Percentiles rank a stretch among this genome's conserved stretches.
Conservation (phyloP, 2,113 vertebrate species). For the Lasiurus cinereus region DNA sequence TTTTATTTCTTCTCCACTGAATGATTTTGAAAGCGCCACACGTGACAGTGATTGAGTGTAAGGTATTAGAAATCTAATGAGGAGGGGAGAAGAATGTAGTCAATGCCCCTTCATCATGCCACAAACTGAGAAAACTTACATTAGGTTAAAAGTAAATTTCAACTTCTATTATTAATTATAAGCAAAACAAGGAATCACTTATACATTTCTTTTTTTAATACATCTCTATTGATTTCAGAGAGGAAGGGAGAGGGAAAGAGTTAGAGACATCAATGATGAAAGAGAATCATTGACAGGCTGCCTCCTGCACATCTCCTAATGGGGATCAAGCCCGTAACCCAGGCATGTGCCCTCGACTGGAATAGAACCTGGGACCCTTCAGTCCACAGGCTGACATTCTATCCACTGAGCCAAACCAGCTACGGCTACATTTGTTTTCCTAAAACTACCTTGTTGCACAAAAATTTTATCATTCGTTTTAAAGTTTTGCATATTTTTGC, state of each 20-base stretch:
- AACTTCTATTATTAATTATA: constrained; percentile 4
- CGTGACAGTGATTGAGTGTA: not conserved
- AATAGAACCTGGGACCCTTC: too few relatives aligned
- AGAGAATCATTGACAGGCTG: too few relatives aligned
- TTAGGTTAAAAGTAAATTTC: not conserved
- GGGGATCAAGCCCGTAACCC: too few relatives aligned
- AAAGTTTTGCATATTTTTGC: not conserved
- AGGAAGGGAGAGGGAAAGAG: too few relatives aligned
- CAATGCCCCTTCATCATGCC: not conserved
- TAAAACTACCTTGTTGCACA: not conserved
- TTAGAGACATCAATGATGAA: too few relatives aligned
- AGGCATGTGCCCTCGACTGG: too few relatives aligned
- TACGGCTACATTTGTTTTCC: constrained; percentile 22
- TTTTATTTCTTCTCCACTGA: constrained; percentile 42
- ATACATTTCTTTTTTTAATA: not conserved
- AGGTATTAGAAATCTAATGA: not conserved
- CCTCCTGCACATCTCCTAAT: too few relatives aligned
- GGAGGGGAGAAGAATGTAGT: not conserved
- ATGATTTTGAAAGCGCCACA: not conserved
- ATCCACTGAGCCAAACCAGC: too few relatives aligned
- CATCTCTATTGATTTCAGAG: too few relatives aligned
- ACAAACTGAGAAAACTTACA: not conserved
- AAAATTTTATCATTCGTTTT: constrained; percentile 16
- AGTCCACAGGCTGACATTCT: too few relatives aligned
- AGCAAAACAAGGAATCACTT: not conserved